Conservation (phyloP, 2,797 vertebrate species). For the Hafferia zeledoni region DNA sequence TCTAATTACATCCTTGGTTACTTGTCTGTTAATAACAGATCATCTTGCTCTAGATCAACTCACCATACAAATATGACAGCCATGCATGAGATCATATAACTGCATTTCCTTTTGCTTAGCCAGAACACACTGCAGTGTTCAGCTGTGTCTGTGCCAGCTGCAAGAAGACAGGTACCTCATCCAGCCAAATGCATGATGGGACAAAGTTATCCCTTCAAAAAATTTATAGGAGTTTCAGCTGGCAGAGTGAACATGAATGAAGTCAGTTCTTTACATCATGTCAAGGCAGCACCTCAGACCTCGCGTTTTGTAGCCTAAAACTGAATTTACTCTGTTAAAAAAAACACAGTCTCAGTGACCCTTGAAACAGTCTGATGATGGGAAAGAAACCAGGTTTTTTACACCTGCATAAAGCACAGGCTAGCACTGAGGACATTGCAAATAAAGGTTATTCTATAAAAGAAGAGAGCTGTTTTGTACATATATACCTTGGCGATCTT, state of each 20-base stretch:
- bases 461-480: not conserved
- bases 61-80: accelerated
- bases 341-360: accelerated
- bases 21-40: not conserved
- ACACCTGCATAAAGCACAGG: not conserved
- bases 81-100: not conserved
- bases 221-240: not conserved
- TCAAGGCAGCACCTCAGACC: not conserved
- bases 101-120: not conserved
- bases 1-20: not conserved
- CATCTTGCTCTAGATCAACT: not conserved
- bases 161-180: not conserved
- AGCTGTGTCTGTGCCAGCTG: not conserved
- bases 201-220: not conserved
- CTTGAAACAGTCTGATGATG: not conserved
- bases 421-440: not conserved
- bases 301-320: not conserved
- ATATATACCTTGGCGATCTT: not conserved
- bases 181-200: not conserved
- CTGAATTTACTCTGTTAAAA: not conserved
- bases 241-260: not conserved
- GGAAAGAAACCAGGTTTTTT: not conserved
- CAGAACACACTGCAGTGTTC: not conserved
- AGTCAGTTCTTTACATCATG: not conserved
- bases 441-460: not conserved